Percentiles rank a stretch among this genome's conserved stretches.
phyloP scores from a whole-genome alignment of 2,888 invertebrate genomes.

The Pristionchus maxplancki region DNA sequence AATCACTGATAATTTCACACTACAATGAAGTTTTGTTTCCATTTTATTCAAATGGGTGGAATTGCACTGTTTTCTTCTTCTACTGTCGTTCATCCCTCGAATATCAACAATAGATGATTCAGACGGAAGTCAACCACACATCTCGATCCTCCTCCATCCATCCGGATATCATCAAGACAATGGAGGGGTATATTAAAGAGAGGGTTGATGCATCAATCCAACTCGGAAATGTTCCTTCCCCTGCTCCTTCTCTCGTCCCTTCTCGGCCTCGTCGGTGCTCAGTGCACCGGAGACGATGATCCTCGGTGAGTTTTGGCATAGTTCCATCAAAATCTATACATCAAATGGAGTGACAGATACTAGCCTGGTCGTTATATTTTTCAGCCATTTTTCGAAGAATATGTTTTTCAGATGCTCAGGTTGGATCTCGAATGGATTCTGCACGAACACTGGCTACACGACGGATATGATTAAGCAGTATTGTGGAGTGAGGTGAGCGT shows the following conservation, averaged over 20 bases:
- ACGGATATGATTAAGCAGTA: background rate
- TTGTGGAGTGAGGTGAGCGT: background rate
- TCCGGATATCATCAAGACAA: background rate
- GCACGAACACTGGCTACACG: background rate
- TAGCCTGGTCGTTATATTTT: too few relatives aligned
- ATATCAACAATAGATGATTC: too few relatives aligned
- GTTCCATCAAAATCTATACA: too few relatives aligned
- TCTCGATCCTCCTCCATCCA: background rate
- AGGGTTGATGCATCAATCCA: background rate
- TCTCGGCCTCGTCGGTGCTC: background rate
- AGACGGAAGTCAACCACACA: background rate
- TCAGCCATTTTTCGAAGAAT: too few relatives aligned
- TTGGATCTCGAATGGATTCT: background rate
- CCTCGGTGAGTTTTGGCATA: background rate
- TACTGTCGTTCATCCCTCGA: too few relatives aligned
- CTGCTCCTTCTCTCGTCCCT: background rate
- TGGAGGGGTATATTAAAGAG: background rate
- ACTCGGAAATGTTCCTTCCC: constrained; percentile 10
- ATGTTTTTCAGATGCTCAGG: background rate
- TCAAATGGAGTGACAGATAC: too few relatives aligned
- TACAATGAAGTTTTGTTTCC: too few relatives aligned
- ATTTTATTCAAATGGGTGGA: too few relatives aligned
- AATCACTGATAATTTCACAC: too few relatives aligned
- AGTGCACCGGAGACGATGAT: constrained; percentile 5
- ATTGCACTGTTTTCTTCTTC: too few relatives aligned